Percentiles rank a stretch among this genome's conserved stretches.
These are phyloP conservation scores for Oscheius sp. DNA, from an alignment of 2,888 invertebrate species.

Conservation along the genomic window DNA sequence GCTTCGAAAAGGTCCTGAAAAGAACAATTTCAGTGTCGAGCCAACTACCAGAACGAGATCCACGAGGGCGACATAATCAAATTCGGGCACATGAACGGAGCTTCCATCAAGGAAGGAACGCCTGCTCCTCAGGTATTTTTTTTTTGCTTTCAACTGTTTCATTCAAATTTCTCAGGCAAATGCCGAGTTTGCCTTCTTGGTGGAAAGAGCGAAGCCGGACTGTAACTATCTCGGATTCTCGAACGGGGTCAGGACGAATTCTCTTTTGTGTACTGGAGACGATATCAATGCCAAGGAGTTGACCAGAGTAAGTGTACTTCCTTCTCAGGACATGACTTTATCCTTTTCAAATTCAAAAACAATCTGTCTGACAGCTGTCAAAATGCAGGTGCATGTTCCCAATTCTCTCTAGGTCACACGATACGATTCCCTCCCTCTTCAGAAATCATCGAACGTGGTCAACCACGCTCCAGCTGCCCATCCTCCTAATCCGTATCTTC, in stretches of 20 bases:
- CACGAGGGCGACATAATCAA: conserved; percentile 74
- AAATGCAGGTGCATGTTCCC: too few relatives aligned
- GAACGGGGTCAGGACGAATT: not conserved
- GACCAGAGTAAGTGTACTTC: too few relatives aligned
- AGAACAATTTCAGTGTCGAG: conserved; percentile 13
- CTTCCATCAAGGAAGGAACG: conserved; percentile 73
- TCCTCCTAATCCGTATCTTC: too few relatives aligned
- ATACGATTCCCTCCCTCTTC: not conserved
- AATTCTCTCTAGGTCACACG: too few relatives aligned
- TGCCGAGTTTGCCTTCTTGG: conserved; percentile 59
- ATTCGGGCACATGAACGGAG: conserved; percentile 76
- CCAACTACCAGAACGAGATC: conserved; percentile 46
- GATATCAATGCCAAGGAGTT: too few relatives aligned
- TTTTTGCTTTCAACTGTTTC: not conserved
- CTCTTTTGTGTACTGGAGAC: conserved; percentile 20
- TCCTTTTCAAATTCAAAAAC: too few relatives aligned
- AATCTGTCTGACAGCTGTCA: too few relatives aligned
- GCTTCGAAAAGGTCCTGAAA: too few relatives aligned
- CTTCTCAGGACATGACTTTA: too few relatives aligned
- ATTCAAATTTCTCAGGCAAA: conserved; percentile 38
- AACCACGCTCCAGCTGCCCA: not conserved
- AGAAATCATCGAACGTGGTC: not conserved
- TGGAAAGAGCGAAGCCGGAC: conserved; percentile 41
- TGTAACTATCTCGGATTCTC: conserved; percentile 48
- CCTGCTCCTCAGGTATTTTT: conserved; percentile 37